A percentile compares a stretch with the other conserved stretches of the same genome.
phyloP scores from a whole-genome alignment of 2,888 invertebrate species.

The Phyllotreta striolata region DNA sequence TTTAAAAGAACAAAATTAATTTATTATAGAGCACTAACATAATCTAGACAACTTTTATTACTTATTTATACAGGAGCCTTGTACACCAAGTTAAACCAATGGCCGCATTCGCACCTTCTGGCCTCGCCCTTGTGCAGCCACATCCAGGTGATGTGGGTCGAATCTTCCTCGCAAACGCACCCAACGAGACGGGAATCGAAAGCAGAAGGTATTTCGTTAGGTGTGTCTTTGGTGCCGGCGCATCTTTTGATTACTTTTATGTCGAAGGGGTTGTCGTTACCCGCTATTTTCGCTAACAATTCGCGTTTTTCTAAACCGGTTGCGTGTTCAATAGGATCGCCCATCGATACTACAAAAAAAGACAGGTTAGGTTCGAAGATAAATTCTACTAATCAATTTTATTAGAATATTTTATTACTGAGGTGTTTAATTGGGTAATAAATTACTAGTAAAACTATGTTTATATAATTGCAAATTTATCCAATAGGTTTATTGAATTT shows the following conservation, averaged over 20 bases:
- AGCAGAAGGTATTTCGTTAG: constrained; percentile 90
- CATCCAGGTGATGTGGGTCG: constrained; percentile 91
- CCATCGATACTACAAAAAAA: constrained; percentile 70
- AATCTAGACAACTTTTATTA: constrained; percentile 32
- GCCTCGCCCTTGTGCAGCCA: constrained; percentile 91
- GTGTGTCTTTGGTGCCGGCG: constrained; percentile 80
- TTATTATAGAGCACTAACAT: constrained; percentile 43
- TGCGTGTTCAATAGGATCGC: constrained; percentile 90
- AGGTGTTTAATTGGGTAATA: not conserved
- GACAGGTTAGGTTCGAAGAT: constrained; percentile 15
- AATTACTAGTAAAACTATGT: not conserved
- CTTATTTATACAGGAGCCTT: constrained; percentile 72
- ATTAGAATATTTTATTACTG: not conserved
- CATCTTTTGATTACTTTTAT: constrained; percentile 84
- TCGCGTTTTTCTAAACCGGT: constrained; percentile 93
- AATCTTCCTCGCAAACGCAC: constrained; percentile 96
- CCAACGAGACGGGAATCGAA: constrained; percentile 91
- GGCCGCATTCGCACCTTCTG: constrained; percentile 94
- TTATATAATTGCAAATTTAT: not conserved
- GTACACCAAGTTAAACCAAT: constrained; percentile 93
- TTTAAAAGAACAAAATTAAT: constrained; percentile 43
- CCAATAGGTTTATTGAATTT: constrained; percentile 12
- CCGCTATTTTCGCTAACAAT: constrained; percentile 83
- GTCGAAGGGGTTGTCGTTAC: constrained; percentile 88
- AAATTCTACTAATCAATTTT: not conserved